Evolutionary conservation across 2,888 invertebrate species (phyloP), one percentile per base, ranked within the genome.

Genomic region (Megastigmus dorsalis): DNA sequence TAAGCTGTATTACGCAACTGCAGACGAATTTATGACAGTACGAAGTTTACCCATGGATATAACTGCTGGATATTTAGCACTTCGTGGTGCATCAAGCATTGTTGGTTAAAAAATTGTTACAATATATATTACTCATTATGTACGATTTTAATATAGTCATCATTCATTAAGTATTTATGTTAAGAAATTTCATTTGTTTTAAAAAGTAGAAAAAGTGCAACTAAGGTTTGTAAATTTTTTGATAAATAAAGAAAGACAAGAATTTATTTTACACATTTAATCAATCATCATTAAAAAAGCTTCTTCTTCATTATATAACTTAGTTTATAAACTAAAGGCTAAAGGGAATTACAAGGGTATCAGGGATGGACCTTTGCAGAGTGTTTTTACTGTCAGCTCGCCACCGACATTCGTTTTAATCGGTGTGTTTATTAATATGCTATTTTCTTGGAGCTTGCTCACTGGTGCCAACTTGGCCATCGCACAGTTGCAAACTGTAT

Each of bases 41-140:
- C 91, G 94, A 81, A 94, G 93, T 82, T 89, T 98, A 78, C 97
- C 97, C 0, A 96, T 95, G 91, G 97, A 97, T 84, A 95, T 97
- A 71, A 95, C 96, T 28, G 94, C 95, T 52, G 97, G 97, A 1
- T 97, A 96, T 87, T 89, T 97, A 74, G 93, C 95, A 63, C 89
- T 97, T 41, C 90, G 97, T 80, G 96, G 96, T 80, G 94, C 96
- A 13, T 93, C 92, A 77, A 94, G 92, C 83, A 93, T 94, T 81
- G 93, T 94, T 52, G 93, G 93, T 82, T 93, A 87, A 90, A 79
- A 70, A 73, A 59, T 66, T 15, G 1, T 69, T 28, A 59, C n/a
- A 72, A 50, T 72, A 20, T 50, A 10, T 50, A 38, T 66, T 38
- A 70, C 10, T 66, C 26, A 41, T 65, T 52, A 62, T 59, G 28